Evolutionary conservation across 2,797 vertebrate genomes (phyloP), one percentile per base, ranked within the genome.

Genomic region (Tinamus major): DNA sequence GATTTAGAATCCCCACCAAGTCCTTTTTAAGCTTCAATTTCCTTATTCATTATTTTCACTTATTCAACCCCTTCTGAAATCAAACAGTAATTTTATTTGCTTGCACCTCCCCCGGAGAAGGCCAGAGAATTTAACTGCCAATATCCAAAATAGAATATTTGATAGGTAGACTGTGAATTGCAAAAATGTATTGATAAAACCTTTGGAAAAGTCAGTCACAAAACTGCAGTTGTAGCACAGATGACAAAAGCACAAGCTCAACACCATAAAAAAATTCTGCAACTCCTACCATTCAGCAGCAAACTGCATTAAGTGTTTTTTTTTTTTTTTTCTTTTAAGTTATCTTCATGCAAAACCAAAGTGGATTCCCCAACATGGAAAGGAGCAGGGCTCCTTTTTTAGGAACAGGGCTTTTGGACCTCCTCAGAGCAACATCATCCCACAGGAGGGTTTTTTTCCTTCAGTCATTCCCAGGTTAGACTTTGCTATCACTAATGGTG

Each of bases 91-190:
- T 85, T 86, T 94, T 71, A 79, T 71, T 80, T 92, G 65, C 58
- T 72, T 84, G 31, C 19, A 77, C 33, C 71, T 26, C 35, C 49
- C 26, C 63, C 76, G 46, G 21, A 90, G 65, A 92, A 89, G 79
- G 55, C 23, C 62, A 42, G 79, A 68, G 7, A 82, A 35, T 63
- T 90, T 49, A 69, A 59, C 58, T 92, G 63, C 42, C 85, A 70
- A 8, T 79, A 85, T 55, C 13, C 74, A 89, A 92, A 87, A 24
- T 33, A 95, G 69, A 90, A 87, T 3, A 14, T 84, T 85, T 87
- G 67, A 92, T n/a, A 62, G 76, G 77, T 46, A 48, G 42, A 26
- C 51, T 89, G 55, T 75, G 79, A 92, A 69, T 59, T 87, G 24
- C 37, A 89, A 83, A 93, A 93, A 62, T 2, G 3, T n/a, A 51